A percentile compares a stretch with the other conserved stretches of the same genome.
Conservation (phyloP, 1,140 invertebrate genomes). For the Mercenaria mercenaria region DNA sequence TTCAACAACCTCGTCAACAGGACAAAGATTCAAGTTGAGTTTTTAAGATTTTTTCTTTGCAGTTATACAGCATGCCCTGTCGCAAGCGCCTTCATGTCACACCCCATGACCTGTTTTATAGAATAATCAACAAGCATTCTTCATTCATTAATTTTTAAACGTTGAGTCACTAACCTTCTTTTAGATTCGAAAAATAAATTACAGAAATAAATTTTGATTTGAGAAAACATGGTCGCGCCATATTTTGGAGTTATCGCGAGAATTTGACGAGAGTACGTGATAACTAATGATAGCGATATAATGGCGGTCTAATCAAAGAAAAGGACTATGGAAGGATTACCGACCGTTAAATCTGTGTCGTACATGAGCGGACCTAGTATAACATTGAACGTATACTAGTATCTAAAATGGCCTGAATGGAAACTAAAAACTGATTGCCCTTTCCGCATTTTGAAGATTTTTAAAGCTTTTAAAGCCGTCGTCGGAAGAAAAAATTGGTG, state of each 20-base stretch:
- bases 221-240: constrained; percentile 58
- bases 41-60: too few relatives aligned
- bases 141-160: constrained; percentile 20
- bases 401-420: too few relatives aligned
- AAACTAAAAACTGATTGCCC: too few relatives aligned
- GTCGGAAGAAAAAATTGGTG: too few relatives aligned
- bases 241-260: constrained; percentile 54
- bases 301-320: constrained; percentile 48
- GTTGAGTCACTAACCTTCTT: constrained; percentile 37
- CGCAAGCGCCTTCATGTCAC: too few relatives aligned
- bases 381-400: too few relatives aligned
- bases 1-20: too few relatives aligned
- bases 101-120: neutral
- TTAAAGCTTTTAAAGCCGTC: too few relatives aligned
- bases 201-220: constrained; percentile 21
- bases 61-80: too few relatives aligned
- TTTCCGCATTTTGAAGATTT: too few relatives aligned
- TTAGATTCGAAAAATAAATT: constrained; percentile 37
- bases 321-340: constrained; percentile 31
- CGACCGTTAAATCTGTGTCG: neutral
- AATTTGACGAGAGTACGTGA: constrained; percentile 60
- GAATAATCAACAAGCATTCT: neutral
- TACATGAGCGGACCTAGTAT: neutral
- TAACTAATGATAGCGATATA: constrained; percentile 63
- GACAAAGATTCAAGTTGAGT: too few relatives aligned